These are phyloP conservation scores for Notamacropus eugenii DNA, from an alignment of 2,797 vertebrate genomes.

Conservation along the genomic window DNA sequence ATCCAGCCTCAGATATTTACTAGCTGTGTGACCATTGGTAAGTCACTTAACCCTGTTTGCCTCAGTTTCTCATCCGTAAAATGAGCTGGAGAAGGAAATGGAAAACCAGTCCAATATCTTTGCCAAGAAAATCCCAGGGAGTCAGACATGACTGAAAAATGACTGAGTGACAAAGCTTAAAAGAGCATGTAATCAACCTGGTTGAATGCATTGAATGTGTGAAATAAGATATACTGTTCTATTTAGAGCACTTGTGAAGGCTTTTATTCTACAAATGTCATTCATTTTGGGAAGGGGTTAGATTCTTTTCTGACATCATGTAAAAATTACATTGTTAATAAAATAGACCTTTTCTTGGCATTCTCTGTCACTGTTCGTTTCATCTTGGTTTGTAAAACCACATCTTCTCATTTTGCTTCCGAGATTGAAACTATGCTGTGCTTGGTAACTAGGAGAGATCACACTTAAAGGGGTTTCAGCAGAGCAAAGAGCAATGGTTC, in stretches of 20 bases:
- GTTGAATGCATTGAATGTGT: background rate
- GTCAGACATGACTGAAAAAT: background rate
- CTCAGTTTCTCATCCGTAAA: background rate
- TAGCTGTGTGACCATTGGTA: background rate
- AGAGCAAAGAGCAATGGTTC: background rate
- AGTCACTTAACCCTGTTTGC: background rate
- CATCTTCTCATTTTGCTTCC: background rate
- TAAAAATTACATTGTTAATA: background rate
- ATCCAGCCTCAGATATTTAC: too few relatives aligned
- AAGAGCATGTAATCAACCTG: background rate
- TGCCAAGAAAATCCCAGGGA: background rate
- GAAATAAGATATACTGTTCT: background rate
- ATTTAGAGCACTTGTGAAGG: background rate
- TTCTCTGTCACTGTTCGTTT: background rate
- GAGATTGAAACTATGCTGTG: background rate
- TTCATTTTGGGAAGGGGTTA: conserved; percentile 1
- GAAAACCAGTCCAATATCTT: background rate
- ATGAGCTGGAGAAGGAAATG: background rate
- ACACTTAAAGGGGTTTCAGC: background rate
- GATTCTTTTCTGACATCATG: background rate
- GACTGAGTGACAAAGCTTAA: background rate
- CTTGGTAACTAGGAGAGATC: background rate
- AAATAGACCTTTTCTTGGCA: background rate
- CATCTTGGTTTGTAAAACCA: conserved; percentile 12
- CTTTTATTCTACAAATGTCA: background rate